Conservation (phyloP, 2,888 invertebrate genomes). For the Tetragonisca angustula region DNA sequence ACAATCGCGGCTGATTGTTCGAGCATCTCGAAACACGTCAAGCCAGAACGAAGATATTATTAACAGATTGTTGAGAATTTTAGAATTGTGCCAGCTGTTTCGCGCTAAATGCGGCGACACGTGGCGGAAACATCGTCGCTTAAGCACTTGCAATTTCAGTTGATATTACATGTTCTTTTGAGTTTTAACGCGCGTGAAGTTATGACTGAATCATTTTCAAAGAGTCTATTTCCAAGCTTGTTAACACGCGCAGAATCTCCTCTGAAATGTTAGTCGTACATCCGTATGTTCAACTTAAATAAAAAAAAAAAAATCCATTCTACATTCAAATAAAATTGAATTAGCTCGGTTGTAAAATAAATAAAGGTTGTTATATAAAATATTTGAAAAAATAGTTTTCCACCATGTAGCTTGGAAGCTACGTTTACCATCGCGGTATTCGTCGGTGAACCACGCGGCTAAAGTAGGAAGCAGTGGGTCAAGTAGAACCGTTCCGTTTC, state of each 20-base stretch:
- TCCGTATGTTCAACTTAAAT: not conserved
- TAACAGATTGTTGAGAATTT: constrained; percentile 62
- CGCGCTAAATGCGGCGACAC: constrained; percentile 60
- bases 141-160: constrained; percentile 32
- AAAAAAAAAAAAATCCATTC: too few relatives aligned
- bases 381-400: constrained; percentile 13
- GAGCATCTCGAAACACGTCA: constrained; percentile 22
- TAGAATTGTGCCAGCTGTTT: constrained; percentile 54
- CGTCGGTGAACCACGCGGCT: not conserved
- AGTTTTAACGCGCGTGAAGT: constrained; percentile 22
- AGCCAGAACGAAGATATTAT: constrained; percentile 64
- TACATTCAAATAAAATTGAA: not conserved
- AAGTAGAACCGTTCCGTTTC: constrained; percentile 48
- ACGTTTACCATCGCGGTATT: not conserved
- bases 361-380: too few relatives aligned
- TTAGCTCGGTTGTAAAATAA: too few relatives aligned
- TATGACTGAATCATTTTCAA: not conserved
- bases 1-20: constrained; percentile 12
- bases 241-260: not conserved
- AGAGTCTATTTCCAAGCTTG: not conserved
- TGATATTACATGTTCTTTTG: constrained; percentile 38
- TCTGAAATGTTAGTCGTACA: not conserved
- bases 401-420: not conserved
- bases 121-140: constrained; percentile 57
- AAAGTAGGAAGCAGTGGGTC: constrained; percentile 36